Evolutionary conservation across 2,113 vertebrate species (phyloP), one percentile per base, ranked within the genome.

Genomic region (Caretta caretta): DNA sequence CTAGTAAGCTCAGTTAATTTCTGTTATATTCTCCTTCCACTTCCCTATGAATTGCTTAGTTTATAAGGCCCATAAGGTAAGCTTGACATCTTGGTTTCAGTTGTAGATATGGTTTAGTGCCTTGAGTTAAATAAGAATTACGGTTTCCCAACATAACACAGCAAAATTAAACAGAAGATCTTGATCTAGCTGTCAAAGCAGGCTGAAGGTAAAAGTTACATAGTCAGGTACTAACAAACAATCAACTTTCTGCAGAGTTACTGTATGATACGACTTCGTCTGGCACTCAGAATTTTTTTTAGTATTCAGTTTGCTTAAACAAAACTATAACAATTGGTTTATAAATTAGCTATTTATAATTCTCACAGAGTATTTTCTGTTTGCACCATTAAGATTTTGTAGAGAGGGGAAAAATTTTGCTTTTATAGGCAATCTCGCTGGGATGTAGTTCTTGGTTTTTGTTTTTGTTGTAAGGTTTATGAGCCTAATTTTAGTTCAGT

Each of bases 11-110:
- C 48, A 38, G 46, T 72, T 93, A 22, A 29, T 86, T 91, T 94
- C 88, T 81, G 27, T 62, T 89, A 42, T 6, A 1, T 86, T 87
- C 62, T 94, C 6, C 22, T 89, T 92, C 54, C 86, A 82, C 35
- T 94, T 96, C 79, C 90, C 91, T 96, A 92, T 84, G 56, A 84
- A 95, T 94, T 89, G 84, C 95, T 94, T 62, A 29, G 31, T 95
- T 97, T 94, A 95, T 92, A 86, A 16, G 31, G 25, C 29, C 59
- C 31, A 38, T 92, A 88, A 94, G 96, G 69, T 42, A 96, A 92
- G 59, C 88, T 80, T 0, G 2, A 87, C 85, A 46, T 65, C 81
- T 92, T 8, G 79, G 35, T 94, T 93, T 95, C 27, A 83, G 89
- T 96, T 93, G 81, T 0, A 12, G 80, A 59, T 72, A 54, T 72